A percentile compares a stretch with the other conserved stretches of the same genome.
phyloP scores from a whole-genome alignment of 2,888 invertebrate genomes.

The Atethmia centrago region DNA sequence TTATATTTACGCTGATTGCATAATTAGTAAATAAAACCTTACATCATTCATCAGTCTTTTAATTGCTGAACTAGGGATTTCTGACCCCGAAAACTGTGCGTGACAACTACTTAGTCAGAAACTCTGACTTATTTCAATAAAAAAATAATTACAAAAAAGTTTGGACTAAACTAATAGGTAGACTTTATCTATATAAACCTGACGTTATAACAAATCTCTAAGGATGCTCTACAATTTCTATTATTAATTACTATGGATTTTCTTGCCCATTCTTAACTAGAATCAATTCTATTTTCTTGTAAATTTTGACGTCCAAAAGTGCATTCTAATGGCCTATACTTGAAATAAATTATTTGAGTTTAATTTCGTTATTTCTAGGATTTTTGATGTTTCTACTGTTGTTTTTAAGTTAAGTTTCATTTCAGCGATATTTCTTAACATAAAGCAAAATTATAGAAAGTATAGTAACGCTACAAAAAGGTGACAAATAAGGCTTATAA shows the following conservation, averaged over 20 bases:
- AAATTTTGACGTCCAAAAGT: too few relatives aligned
- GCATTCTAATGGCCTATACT: too few relatives aligned
- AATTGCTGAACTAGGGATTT: constrained; percentile 16
- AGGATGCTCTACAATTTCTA: background rate
- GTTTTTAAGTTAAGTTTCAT: background rate
- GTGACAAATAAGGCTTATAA: constrained; percentile 64
- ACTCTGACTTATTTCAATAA: constrained; percentile 20
- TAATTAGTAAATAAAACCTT: background rate
- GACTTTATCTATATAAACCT: too few relatives aligned
- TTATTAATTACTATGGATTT: background rate
- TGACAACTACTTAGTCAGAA: constrained; percentile 31
- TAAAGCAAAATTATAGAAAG: constrained; percentile 3
- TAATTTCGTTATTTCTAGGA: background rate
- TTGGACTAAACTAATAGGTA: background rate
- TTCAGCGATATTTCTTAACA: background rate
- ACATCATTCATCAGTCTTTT: too few relatives aligned
- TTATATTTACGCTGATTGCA: background rate
- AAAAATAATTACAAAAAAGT: background rate
- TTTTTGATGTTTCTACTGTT: background rate
- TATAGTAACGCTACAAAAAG: constrained; percentile 44
- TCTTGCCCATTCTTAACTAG: too few relatives aligned
- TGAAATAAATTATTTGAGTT: too few relatives aligned
- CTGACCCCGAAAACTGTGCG: constrained; percentile 41
- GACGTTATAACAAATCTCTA: background rate
- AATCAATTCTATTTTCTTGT: too few relatives aligned